A percentile compares a stretch with the other conserved stretches of the same genome.
Conservation (phyloP, 2,113 vertebrate species). For the Pao palembangensis region DNA sequence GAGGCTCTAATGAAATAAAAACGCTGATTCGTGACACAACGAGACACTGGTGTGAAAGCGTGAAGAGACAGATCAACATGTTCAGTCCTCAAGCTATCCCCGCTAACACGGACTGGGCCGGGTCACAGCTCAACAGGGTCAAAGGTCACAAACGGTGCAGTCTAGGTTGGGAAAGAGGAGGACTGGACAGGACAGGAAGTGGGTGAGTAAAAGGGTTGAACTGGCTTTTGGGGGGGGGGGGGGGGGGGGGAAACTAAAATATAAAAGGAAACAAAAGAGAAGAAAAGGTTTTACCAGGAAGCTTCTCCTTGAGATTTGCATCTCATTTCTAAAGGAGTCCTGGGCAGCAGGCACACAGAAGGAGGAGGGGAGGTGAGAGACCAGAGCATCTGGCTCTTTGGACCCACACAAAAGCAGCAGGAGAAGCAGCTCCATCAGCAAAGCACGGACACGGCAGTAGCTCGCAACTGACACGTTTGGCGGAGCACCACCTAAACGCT, state of each 20-base stretch:
- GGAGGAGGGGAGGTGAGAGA: conserved; percentile 33
- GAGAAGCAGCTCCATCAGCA: no score
- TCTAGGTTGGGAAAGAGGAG: background rate
- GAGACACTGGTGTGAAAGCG: background rate
- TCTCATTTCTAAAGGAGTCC: conserved; percentile 65
- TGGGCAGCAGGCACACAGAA: conserved; percentile 46
- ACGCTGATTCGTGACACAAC: no score
- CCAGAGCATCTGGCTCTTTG: conserved; percentile 17
- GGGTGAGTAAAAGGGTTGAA: background rate
- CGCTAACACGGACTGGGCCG: conserved; percentile 4
- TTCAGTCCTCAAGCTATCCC: conserved; percentile 1
- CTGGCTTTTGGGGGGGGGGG: background rate
- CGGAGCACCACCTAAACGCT: no score
- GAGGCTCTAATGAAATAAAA: background rate
- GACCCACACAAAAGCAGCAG: background rate
- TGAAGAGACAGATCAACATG: background rate
- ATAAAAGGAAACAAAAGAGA: conserved; percentile 21
- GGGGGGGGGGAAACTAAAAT: background rate
- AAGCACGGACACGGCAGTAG: no score
- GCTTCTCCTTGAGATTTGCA: conserved; percentile 62
- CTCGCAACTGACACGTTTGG: no score
- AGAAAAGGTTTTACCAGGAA: conserved; percentile 47
- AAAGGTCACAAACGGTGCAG: conserved; percentile 15
- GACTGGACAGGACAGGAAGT: background rate
- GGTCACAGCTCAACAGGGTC: conserved; percentile 5